Conservation (phyloP, 2,113 vertebrate genomes). For the Tyrannus savana region DNA sequence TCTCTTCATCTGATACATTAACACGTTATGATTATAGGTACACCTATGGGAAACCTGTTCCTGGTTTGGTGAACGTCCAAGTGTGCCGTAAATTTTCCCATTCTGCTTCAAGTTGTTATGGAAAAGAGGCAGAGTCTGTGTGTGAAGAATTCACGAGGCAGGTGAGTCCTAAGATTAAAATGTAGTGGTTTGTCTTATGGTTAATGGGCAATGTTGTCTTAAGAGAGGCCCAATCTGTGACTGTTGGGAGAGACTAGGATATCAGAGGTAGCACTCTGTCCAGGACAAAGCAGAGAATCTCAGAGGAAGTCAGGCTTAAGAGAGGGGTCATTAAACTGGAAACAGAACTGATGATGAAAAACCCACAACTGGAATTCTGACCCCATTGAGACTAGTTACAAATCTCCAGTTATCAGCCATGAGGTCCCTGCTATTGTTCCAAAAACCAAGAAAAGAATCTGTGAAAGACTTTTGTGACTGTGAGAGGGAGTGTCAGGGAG, state of each 20-base stretch:
- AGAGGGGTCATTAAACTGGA: not conserved
- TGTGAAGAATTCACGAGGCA: constrained; percentile 67
- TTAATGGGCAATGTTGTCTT: not conserved
- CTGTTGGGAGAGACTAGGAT: not conserved
- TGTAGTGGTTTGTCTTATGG: not conserved
- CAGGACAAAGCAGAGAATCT: not conserved
- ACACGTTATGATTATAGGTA: constrained; percentile 54
- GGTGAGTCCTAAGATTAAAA: constrained; percentile 43
- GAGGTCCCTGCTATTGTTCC: not conserved
- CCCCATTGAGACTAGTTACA: not conserved
- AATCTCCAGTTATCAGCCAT: not conserved
- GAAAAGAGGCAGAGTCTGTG: constrained; percentile 51
- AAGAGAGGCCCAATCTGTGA: not conserved
- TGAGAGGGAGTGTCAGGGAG: not conserved
- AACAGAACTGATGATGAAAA: not conserved
- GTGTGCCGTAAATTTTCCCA: constrained; percentile 67
- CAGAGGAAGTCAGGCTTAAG: not conserved
- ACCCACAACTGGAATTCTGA: not conserved
- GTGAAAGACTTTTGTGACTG: not conserved
- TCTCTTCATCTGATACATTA: not conserved
- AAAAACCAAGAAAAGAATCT: not conserved
- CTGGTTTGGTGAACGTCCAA: constrained; percentile 56
- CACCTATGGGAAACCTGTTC: constrained; percentile 77
- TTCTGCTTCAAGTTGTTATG: constrained; percentile 43
- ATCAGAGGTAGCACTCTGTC: not conserved